Evolutionary conservation across 2,113 vertebrate species (phyloP).

Genomic region (Rissa tridactyla): DNA sequence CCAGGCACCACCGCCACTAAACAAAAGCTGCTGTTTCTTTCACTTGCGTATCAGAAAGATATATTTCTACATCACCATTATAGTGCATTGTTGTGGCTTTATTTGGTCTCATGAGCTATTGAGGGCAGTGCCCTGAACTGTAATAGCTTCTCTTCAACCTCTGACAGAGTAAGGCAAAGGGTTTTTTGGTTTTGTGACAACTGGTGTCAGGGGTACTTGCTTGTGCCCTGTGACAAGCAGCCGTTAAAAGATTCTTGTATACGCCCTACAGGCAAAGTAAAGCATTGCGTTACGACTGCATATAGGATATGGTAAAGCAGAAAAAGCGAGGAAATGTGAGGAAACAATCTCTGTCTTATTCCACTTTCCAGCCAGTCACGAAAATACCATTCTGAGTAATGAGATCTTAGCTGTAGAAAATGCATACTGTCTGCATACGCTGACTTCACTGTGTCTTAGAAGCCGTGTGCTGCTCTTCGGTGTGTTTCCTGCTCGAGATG

Average conservation of each 20-base stretch:
- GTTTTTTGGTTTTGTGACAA: background rate
- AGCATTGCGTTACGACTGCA: rapidly evolving
- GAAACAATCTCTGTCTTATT: background rate
- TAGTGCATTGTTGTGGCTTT: background rate
- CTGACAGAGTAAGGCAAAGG: background rate
- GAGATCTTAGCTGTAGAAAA: background rate
- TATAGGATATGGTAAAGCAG: background rate
- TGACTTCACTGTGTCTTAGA: background rate
- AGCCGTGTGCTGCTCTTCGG: background rate
- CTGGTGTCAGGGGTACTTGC: background rate
- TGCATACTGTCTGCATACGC: background rate
- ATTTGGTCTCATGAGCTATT: background rate
- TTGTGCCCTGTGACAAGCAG: background rate
- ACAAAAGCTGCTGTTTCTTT: background rate
- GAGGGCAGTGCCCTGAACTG: background rate
- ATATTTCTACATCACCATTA: rapidly evolving
- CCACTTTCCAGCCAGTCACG: background rate
- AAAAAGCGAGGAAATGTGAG: background rate
- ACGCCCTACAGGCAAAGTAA: background rate
- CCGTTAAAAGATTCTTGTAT: background rate
- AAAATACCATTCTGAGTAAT: background rate
- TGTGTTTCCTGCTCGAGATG: background rate
- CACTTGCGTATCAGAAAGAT: background rate
- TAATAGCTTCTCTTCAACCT: background rate
- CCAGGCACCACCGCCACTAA: background rate